A percentile compares a stretch with the other conserved stretches of the same genome.
These are phyloP conservation scores for Clarias macrocephalus DNA, from an alignment of 2,113 vertebrate species.

Conservation along the genomic window DNA sequence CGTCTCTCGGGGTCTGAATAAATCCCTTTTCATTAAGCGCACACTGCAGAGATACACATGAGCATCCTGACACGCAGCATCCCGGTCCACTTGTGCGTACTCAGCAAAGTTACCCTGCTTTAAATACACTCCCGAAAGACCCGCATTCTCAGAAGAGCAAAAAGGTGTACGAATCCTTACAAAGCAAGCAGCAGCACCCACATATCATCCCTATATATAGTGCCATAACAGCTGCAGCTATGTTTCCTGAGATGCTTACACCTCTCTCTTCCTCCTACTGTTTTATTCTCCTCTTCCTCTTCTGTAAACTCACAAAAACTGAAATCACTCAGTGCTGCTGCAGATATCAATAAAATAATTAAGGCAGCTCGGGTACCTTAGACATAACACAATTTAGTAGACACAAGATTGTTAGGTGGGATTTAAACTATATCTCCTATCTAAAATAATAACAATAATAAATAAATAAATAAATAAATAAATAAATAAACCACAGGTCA, in stretches of 20 bases:
- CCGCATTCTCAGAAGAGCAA: constrained; percentile 27
- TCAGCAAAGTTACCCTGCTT: constrained; percentile 19
- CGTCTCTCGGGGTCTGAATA: constrained; percentile 20
- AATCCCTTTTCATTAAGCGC: constrained; percentile 23
- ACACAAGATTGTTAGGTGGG: constrained; percentile 28
- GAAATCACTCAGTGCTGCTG: constrained; percentile 23
- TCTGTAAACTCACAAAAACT: constrained; percentile 19
- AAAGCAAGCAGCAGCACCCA: constrained; percentile 60
- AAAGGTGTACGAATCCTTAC: constrained; percentile 47
- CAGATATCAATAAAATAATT: constrained; percentile 67
- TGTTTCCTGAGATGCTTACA: constrained; percentile 32
- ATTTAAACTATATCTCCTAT: constrained; percentile 32
- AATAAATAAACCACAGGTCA: too few species aligned
- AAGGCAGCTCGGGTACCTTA: constrained; percentile 54
- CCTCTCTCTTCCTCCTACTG: constrained; percentile 18
- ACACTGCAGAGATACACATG: background rate
- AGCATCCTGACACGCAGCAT: constrained; percentile 9
- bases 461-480: background rate
- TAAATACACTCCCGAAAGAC: constrained; percentile 1
- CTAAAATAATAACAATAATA: background rate
- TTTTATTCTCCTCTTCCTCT: constrained; percentile 1
- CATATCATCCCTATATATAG: constrained; percentile 63
- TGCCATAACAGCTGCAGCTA: constrained; percentile 53
- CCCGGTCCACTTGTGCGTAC: background rate
- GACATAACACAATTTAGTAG: constrained; percentile 62